Conservation (phyloP, 2,113 vertebrate genomes). For the Microcebus jonahi region DNA sequence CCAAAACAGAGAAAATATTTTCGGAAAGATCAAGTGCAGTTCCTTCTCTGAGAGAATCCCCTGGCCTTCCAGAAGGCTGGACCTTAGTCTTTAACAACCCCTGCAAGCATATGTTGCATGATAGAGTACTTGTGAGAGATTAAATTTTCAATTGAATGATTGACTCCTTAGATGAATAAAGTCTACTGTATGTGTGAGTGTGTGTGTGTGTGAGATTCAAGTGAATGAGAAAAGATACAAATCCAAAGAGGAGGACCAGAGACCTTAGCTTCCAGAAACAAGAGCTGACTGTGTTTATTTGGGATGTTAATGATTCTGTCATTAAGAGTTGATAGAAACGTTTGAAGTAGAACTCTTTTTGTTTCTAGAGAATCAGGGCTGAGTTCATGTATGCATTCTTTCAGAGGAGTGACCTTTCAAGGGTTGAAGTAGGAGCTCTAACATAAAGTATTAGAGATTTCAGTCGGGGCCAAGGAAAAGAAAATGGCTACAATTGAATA, state of each 20-base stretch:
- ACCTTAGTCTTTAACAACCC: background rate
- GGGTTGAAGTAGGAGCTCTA: slow-evolving; percentile 33
- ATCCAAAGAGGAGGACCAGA: background rate
- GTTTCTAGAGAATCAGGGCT: slow-evolving; percentile 35
- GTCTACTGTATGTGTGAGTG: background rate
- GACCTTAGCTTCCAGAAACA: background rate
- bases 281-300: slow-evolving; percentile 28
- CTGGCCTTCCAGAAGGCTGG: background rate
- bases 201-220: background rate
- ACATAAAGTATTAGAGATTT: slow-evolving; percentile 33
- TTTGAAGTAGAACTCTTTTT: slow-evolving; percentile 54
- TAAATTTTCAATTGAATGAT: background rate
- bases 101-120: background rate
- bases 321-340: slow-evolving; percentile 35
- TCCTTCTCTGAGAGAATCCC: background rate
- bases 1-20: background rate
- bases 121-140: background rate
- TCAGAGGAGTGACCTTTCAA: slow-evolving; percentile 52
- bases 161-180: background rate
- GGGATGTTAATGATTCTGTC: slow-evolving; percentile 30
- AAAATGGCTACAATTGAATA: background rate
- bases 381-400: slow-evolving; percentile 52
- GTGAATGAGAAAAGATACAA: background rate
- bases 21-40: background rate
- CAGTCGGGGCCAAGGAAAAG: slow-evolving; percentile 8